Evolutionary conservation across 2,888 invertebrate species (phyloP).

Genomic region (Meghimatium bilineatum): DNA sequence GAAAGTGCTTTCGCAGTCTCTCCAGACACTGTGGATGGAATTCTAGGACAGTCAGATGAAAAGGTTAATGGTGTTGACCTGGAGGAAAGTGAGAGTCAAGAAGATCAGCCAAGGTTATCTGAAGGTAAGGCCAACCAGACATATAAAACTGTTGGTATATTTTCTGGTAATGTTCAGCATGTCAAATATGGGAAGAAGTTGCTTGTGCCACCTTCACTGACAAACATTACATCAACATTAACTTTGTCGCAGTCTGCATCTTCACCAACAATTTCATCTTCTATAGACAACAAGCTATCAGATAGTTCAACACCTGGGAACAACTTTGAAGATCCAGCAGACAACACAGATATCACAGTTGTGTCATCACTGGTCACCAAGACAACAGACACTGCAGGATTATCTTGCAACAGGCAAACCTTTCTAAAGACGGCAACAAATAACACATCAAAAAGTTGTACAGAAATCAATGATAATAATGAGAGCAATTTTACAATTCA

Average conservation of each 20-base stretch:
- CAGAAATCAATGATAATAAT: neutral
- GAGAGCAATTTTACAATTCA: neutral
- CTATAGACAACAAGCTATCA: neutral
- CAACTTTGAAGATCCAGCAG: too few species aligned
- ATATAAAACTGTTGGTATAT: slow-evolving; percentile 42
- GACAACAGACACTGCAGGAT: neutral
- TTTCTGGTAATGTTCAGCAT: slow-evolving; percentile 44
- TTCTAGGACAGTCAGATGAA: neutral
- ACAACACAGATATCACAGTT: neutral
- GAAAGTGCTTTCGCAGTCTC: neutral
- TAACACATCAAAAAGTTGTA: neutral
- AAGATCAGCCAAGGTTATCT: neutral
- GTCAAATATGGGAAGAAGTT: slow-evolving; percentile 21
- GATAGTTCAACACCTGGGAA: neutral
- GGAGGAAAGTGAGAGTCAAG: neutral
- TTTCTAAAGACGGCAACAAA: neutral
- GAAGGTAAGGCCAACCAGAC: neutral
- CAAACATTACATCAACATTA: neutral
- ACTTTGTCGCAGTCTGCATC: neutral
- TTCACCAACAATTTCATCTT: too few species aligned
- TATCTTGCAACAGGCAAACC: neutral
- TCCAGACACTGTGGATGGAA: neutral
- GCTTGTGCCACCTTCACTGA: neutral
- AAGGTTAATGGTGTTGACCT: neutral
- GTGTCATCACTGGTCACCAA: neutral